Percentiles rank a stretch among this genome's conserved stretches.
Conservation (phyloP, 2,113 vertebrate genomes). For the Empidonax traillii region DNA sequence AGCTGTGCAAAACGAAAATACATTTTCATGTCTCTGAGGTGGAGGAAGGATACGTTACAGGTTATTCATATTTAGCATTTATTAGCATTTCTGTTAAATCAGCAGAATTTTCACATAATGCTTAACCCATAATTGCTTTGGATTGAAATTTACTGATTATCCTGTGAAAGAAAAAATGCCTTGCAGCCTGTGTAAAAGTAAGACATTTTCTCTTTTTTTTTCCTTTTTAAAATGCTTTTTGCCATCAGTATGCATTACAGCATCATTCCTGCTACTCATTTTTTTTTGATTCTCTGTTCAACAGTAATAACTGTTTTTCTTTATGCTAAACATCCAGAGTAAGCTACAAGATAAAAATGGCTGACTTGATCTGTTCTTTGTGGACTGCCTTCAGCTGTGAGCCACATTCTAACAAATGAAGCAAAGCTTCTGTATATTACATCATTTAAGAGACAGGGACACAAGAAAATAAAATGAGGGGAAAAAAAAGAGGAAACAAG, state of each 20-base stretch:
- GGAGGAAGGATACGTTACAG: background rate
- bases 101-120: background rate
- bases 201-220: background rate
- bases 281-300: background rate
- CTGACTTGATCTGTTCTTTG: background rate
- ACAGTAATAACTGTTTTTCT: background rate
- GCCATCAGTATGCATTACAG: background rate
- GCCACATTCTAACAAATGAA: slow-evolving; percentile 14
- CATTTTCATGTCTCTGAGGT: background rate
- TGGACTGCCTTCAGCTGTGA: slow-evolving; percentile 28
- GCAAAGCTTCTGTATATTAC: background rate
- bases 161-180: background rate
- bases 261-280: background rate
- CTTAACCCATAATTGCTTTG: background rate
- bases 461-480: background rate
- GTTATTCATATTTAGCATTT: background rate
- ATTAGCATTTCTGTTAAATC: background rate
- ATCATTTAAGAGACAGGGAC: slow-evolving; percentile 16
- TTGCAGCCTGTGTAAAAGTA: background rate
- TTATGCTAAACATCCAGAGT: background rate
- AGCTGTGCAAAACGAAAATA: background rate
- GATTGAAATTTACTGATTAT: background rate
- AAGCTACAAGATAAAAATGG: background rate
- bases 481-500: background rate
- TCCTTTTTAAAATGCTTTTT: background rate